Percentiles rank a stretch among this genome's conserved stretches.
These are phyloP conservation scores for Cantharis lateralis DNA, from an alignment of 2,888 invertebrate species.

Conservation along the genomic window DNA sequence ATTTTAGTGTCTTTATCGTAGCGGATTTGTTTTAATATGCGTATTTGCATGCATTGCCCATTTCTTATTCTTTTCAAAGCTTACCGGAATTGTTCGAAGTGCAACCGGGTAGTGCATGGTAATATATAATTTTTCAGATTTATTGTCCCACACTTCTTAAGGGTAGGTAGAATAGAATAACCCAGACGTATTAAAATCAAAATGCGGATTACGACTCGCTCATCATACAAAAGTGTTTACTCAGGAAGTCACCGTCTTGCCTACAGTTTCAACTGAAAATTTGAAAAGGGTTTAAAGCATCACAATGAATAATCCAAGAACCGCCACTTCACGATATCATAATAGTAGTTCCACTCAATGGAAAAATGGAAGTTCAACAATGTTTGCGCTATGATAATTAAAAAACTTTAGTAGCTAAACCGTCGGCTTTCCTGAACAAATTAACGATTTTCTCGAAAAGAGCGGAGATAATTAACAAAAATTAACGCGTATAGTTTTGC, in stretches of 20 bases:
- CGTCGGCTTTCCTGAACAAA: neutral
- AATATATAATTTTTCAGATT: neutral
- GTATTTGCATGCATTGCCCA: neutral
- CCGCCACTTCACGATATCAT: neutral
- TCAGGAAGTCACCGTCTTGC: neutral
- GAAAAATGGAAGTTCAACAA: neutral
- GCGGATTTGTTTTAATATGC: neutral
- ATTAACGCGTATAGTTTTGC: neutral
- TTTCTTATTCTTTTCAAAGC: neutral
- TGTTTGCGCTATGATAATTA: neutral
- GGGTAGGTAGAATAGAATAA: neutral
- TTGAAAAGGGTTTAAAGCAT: neutral
- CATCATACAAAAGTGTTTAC: neutral
- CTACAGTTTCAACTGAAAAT: neutral
- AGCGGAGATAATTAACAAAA: neutral
- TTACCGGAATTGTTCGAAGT: neutral
- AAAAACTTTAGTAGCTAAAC: neutral
- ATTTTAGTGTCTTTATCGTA: neutral
- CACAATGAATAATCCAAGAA: neutral
- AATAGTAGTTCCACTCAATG: neutral
- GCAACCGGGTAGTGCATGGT: neutral
- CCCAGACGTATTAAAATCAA: neutral
- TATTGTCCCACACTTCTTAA: neutral
- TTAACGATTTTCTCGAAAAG: neutral
- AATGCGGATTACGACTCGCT: neutral